Evolutionary conservation across 35 echinoderm and acorn worm genomes (phyloP).

Genomic region (Diadema setosum): DNA sequence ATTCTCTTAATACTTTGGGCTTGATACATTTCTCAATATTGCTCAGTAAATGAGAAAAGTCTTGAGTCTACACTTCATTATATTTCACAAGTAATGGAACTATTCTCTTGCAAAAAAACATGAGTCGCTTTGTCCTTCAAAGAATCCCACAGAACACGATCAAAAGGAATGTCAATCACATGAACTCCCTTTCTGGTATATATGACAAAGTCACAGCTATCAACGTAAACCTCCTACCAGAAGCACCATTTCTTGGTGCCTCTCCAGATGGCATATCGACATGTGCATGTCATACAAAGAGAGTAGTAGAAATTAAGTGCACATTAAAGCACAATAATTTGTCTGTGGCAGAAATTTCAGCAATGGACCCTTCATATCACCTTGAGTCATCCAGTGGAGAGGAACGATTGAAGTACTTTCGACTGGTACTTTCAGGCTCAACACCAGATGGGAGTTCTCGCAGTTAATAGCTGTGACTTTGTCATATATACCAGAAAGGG

Average conservation of each 20-base stretch:
- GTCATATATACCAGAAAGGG: not conserved
- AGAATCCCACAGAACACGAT: not conserved
- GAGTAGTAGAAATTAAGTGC: not conserved
- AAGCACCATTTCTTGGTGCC: constrained; percentile 27
- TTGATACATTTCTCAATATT: not conserved
- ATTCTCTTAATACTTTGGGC: not conserved
- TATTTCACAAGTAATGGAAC: not conserved
- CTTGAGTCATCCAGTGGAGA: not conserved
- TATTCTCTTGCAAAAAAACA: not conserved
- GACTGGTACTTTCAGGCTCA: not conserved
- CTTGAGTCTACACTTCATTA: not conserved
- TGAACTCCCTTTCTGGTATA: not conserved
- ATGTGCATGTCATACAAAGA: not conserved
- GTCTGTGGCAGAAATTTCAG: too few relatives aligned
- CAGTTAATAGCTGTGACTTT: not conserved
- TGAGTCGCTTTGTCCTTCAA: not conserved
- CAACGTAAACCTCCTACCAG: not conserved
- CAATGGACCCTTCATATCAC: not conserved
- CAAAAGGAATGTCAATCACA: not conserved
- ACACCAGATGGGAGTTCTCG: not conserved
- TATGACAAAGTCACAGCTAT: not conserved
- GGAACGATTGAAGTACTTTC: not conserved
- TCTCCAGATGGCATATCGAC: constrained; percentile 32
- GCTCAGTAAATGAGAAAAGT: not conserved
- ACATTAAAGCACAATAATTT: too few relatives aligned